phyloP scores from a whole-genome alignment of 2,797 vertebrate species.

The Cirrhinus molitorella region DNA sequence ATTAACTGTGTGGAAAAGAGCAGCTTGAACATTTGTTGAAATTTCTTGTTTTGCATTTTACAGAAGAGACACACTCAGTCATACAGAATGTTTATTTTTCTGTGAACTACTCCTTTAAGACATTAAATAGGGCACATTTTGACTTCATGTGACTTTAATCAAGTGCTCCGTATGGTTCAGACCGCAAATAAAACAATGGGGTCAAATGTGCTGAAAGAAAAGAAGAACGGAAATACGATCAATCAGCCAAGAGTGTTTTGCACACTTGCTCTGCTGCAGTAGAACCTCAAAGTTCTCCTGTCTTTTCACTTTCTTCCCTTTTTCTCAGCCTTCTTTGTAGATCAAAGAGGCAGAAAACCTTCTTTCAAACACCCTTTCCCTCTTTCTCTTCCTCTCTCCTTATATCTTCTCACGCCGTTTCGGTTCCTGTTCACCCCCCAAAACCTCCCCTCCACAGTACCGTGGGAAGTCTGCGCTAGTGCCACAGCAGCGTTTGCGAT shows the following conservation, averaged over 20 bases:
- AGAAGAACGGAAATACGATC: constrained; percentile 41
- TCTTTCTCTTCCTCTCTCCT: constrained; percentile 59
- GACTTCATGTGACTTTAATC: constrained; percentile 18
- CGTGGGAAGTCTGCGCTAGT: constrained; percentile 77
- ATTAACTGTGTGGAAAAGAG: background rate
- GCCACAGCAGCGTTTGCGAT: constrained; percentile 56
- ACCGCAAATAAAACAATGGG: background rate
- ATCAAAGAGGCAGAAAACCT: constrained; percentile 75
- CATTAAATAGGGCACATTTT: background rate
- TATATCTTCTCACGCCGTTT: constrained; percentile 65
- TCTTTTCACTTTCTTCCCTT: constrained; percentile 73
- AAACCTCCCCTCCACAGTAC: constrained; percentile 59
- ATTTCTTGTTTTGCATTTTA: background rate
- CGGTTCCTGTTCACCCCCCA: constrained; percentile 71
- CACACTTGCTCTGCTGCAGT: constrained; percentile 54
- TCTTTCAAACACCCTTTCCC: constrained; percentile 57
- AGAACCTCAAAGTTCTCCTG: constrained; percentile 73
- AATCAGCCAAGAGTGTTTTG: constrained; percentile 11
- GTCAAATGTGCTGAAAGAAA: background rate
- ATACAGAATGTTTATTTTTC: background rate
- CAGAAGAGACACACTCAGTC: background rate
- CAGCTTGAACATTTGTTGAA: background rate
- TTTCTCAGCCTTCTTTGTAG: constrained; percentile 62
- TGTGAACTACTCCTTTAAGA: background rate
- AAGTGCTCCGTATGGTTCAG: constrained; percentile 2